phyloP scores from a whole-genome alignment of 2,888 invertebrate genomes.

The Meliscaeva auricollis region DNA sequence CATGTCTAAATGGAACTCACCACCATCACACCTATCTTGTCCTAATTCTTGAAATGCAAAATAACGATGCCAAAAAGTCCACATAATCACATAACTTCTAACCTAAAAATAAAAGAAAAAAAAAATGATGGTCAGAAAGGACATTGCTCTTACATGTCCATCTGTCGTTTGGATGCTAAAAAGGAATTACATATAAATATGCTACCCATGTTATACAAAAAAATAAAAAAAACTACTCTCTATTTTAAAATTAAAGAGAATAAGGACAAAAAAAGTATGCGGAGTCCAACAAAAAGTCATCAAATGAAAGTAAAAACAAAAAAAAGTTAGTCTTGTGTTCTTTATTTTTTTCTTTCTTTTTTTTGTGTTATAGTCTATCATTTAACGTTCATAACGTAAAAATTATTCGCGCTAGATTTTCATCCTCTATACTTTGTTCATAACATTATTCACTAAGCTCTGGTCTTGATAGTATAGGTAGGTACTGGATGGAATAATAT shows the following conservation, averaged over 20 bases:
- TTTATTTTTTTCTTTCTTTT: background rate
- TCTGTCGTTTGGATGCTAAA: slow-evolving; percentile 28
- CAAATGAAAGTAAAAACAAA: slow-evolving; percentile 30
- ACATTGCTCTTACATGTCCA: slow-evolving; percentile 63
- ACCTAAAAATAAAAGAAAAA: slow-evolving; percentile 41
- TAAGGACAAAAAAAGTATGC: background rate
- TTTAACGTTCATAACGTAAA: slow-evolving; percentile 68
- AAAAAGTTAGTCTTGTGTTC: slow-evolving; percentile 22
- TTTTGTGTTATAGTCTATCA: slow-evolving; percentile 21
- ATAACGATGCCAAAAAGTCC: slow-evolving; percentile 70
- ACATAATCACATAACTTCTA: slow-evolving; percentile 72
- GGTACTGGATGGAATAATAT: slow-evolving; percentile 64
- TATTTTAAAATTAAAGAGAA: slow-evolving; percentile 7
- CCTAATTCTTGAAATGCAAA: slow-evolving; percentile 65
- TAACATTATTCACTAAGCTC: slow-evolving; percentile 19
- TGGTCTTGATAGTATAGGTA: slow-evolving; percentile 30
- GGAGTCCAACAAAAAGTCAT: slow-evolving; percentile 30
- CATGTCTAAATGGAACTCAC: background rate
- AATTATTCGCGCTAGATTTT: slow-evolving; percentile 62
- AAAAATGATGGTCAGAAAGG: slow-evolving; percentile 35
- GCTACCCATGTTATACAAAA: slow-evolving; percentile 38
- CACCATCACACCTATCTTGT: background rate
- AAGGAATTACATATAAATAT: background rate
- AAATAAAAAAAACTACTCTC: background rate
- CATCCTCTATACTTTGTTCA: slow-evolving; percentile 11